Evolutionary conservation across 2,113 vertebrate species (phyloP).

Genomic region (Mugil cephalus): DNA sequence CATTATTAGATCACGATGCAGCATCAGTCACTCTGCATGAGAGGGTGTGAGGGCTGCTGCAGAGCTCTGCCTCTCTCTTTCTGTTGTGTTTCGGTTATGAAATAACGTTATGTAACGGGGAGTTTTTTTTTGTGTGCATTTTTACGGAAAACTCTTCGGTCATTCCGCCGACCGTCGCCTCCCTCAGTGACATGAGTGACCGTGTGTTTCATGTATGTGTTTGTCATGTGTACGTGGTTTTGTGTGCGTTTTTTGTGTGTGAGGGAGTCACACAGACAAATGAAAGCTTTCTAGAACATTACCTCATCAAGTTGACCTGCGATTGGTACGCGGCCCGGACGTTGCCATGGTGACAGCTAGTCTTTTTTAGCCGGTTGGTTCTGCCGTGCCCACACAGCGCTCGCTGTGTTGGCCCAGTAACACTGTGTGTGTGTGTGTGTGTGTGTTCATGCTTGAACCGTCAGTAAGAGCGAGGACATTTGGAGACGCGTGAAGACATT

Average conservation of each 20-base stretch:
- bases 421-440: constrained; percentile 23
- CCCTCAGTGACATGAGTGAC: not conserved
- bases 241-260: not conserved
- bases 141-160: not conserved
- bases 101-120: constrained; percentile 53
- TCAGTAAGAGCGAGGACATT: no score
- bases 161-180: not conserved
- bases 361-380: constrained; percentile 70
- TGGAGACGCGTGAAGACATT: no score
- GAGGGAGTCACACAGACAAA: not conserved
- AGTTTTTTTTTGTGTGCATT: constrained; percentile 1
- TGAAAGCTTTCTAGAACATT: constrained; percentile 66
- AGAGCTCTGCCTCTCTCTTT: constrained; percentile 16
- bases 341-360: constrained; percentile 74
- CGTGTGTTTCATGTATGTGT: not conserved
- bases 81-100: constrained; percentile 36
- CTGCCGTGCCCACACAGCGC: constrained; percentile 65
- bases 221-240: not conserved
- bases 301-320: constrained; percentile 76
- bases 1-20: constrained; percentile 9
- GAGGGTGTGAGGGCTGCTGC: not conserved
- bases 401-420: constrained; percentile 44
- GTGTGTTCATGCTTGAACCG: no score
- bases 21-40: constrained; percentile 28
- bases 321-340: constrained; percentile 68